A percentile compares a stretch with the other conserved stretches of the same genome.
These are phyloP conservation scores for Coenobita brevimanus DNA, from an alignment of 1,140 invertebrate genomes.

Conservation along the genomic window DNA sequence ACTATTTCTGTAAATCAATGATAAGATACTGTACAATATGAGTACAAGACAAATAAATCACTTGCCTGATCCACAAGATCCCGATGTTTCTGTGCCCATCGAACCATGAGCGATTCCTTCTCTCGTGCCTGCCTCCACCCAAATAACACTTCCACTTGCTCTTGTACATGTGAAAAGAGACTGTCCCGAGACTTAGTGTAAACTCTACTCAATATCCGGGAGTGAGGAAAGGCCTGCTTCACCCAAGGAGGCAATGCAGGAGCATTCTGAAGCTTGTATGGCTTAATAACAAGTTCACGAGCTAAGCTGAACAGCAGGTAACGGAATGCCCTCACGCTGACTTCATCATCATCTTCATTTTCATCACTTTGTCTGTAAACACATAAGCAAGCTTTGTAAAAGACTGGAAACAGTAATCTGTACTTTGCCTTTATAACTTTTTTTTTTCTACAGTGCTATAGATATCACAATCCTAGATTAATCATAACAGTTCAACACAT, in stretches of 20 bases:
- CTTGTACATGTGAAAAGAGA: conserved; percentile 76
- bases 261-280: conserved; percentile 61
- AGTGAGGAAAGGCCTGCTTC: conserved; percentile 67
- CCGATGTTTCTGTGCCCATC: conserved; percentile 81
- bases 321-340: conserved; percentile 38
- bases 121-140: conserved; percentile 77
- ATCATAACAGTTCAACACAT: no score
- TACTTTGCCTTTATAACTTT: no score
- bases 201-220: conserved; percentile 64
- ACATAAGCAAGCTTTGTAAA: no score
- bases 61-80: conserved; percentile 81
- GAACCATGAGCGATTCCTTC: conserved; percentile 78
- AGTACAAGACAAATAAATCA: no score
- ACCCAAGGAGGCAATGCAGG: conserved; percentile 63
- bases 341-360: conserved; percentile 38
- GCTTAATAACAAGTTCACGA: conserved; percentile 71
- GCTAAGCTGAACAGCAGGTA: conserved; percentile 69
- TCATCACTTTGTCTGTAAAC: conserved; percentile 11
- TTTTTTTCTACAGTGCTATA: no score
- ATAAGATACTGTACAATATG: not conserved
- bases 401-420: no score
- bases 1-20: not conserved
- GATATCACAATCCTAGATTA: no score
- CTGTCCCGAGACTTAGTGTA: conserved; percentile 68
- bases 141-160: conserved; percentile 77